Evolutionary conservation across 2,113 vertebrate species (phyloP), one percentile per base, ranked within the genome.

Genomic region (Neoarius graeffei): DNA sequence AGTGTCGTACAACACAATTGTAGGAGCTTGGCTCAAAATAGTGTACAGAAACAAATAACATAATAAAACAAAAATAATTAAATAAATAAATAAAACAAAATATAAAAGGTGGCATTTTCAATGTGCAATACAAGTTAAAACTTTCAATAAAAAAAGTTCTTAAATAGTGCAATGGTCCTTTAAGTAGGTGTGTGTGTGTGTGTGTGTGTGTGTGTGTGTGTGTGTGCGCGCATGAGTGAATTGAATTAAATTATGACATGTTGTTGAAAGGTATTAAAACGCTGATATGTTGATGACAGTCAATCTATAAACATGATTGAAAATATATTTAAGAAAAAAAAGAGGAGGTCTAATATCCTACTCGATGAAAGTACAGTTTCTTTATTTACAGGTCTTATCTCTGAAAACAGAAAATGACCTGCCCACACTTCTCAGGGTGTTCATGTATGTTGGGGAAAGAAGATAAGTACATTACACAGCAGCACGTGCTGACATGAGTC

Each of bases 351-450:
- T 15, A 81, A 19, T 35, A 30, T 35, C 1, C 52, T 27, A 30
- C 7, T 60, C 57, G 42, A 60, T 59, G 57, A 60, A 81, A 81
- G 57, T 17, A 27, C 15, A 48, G 5, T 73, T 85, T 10, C 15
- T 23, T 3, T 19, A 57, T 35, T 8, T 8, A 7, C 25, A 30
- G 79, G 57, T 84, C 69, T 91, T 90, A 90, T 91, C 90, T 87
- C 17, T 74, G 23, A 17, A 66, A 69, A 80, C 90, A 90, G 85
- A 88, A 82, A 88, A 69, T 27, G 9, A 88, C 77, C 71, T 15
- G 25, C 56, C 79, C 71, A 87, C 73, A 57, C 79, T 81, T 82
- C 23, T 52, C 30, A 56, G 17, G 25, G n/a, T 54, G 71, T 52
- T 23, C 23, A 80, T 57, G 19, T 57, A 62, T 67, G 17, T 62